Conservation (phyloP, 2,113 vertebrate genomes). For the Amphiprion ocellaris region DNA sequence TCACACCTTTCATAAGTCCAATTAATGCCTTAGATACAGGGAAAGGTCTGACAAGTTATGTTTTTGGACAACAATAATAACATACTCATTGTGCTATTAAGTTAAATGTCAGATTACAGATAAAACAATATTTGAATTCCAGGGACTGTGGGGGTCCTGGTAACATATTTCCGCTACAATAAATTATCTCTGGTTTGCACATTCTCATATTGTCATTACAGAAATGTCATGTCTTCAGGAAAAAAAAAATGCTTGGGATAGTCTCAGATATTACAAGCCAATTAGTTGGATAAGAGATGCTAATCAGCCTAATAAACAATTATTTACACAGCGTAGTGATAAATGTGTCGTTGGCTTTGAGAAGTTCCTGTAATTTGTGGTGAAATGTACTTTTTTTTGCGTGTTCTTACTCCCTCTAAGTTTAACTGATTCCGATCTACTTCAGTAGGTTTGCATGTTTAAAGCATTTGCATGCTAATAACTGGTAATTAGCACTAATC, state of each 20-base stretch:
- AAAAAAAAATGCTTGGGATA: not conserved
- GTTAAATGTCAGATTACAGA: too few relatives aligned
- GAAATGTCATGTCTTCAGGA: conserved; percentile 29
- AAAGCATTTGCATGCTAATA: not conserved
- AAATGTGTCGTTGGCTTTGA: conserved; percentile 21
- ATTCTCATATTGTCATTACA: conserved; percentile 44
- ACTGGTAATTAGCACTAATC: not conserved
- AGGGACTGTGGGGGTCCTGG: not conserved
- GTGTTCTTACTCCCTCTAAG: conserved; percentile 15
- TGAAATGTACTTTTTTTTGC: conserved; percentile 25
- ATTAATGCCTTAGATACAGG: not conserved
- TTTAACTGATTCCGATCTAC: conserved; percentile 34
- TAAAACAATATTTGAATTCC: not conserved
- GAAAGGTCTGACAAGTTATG: not conserved
- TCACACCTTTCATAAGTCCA: not conserved
- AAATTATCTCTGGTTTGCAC: not conserved
- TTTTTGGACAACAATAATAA: too few relatives aligned
- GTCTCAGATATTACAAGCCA: conserved; percentile 10
- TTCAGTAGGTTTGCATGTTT: conserved; percentile 49
- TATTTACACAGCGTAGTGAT: conserved; percentile 6
- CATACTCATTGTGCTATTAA: too few relatives aligned
- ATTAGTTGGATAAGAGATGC: conserved; percentile 43
- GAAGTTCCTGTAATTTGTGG: conserved; percentile 37
- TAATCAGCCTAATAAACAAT: conserved; percentile 35
- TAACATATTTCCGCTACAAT: conserved; percentile 1